Percentiles rank a stretch among this genome's conserved stretches.
Evolutionary conservation across 2,113 vertebrate species (phyloP).

Genomic region (Heterocephalus glaber): DNA sequence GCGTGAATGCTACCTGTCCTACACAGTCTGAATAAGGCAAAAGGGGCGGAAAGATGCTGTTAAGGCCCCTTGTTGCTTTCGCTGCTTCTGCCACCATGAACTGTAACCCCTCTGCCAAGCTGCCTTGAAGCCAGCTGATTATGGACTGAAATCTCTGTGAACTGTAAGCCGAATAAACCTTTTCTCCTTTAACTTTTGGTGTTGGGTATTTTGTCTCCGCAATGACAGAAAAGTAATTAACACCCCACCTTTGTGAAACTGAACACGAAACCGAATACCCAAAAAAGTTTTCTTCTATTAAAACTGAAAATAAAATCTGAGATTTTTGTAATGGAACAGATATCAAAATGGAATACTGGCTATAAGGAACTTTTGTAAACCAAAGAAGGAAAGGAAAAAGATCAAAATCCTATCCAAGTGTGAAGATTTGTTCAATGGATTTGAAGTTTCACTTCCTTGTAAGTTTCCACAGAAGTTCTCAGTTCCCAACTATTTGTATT

Average conservation of each 20-base stretch:
- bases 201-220: no score
- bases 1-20: no score
- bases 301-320: conserved; percentile 18
- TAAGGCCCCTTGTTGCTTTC: no score
- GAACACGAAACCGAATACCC: not conserved
- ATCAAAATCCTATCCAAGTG: not conserved
- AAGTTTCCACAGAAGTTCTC: not conserved
- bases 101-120: no score
- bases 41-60: no score
- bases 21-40: no score
- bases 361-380: not conserved
- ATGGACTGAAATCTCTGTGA: no score
- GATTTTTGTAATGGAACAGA: not conserved
- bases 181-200: no score
- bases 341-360: conserved; percentile 3
- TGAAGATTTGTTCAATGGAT: not conserved
- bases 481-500: not conserved
- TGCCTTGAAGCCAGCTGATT: no score
- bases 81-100: no score
- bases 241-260: not conserved
- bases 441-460: not conserved
- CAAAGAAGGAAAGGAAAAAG: not conserved
- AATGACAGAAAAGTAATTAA: no score
- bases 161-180: no score
- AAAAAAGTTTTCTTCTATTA: not conserved